Evolutionary conservation across 2,888 invertebrate genomes (phyloP).

Genomic region (Coenonympha glycerion): DNA sequence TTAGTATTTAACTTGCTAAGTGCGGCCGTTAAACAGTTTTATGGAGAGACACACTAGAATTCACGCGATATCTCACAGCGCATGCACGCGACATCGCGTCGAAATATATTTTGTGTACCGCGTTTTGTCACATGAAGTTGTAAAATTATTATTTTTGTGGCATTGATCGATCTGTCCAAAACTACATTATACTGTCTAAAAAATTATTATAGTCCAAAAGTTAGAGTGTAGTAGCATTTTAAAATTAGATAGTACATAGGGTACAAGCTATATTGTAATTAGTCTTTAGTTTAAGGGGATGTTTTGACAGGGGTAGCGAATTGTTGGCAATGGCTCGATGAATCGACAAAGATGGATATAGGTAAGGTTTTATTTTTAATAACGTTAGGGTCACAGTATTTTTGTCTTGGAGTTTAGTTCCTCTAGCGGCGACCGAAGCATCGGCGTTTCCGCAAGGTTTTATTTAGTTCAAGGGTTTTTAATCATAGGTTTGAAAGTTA

Average conservation of each 20-base stretch:
- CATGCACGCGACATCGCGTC: conserved; percentile 3
- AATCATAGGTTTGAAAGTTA: not conserved
- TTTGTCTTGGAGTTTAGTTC: conserved; percentile 54
- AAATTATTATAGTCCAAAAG: conserved; percentile 37
- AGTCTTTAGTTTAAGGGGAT: conserved; percentile 31
- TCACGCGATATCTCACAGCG: not conserved
- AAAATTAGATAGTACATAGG: conserved; percentile 28
- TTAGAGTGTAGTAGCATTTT: conserved; percentile 32
- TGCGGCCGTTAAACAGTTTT: too few species aligned
- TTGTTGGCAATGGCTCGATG: conserved; percentile 18
- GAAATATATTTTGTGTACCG: conserved; percentile 26
- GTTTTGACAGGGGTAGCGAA: conserved; percentile 33
- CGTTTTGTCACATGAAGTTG: conserved; percentile 41
- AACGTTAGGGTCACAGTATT: conserved; percentile 56
- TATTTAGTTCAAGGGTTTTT: conserved; percentile 17
- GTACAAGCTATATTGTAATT: conserved; percentile 30
- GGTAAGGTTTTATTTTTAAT: conserved; percentile 38
- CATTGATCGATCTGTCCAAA: conserved; percentile 68
- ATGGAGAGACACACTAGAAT: too few species aligned
- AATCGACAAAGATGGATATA: conserved; percentile 29
- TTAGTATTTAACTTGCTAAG: too few species aligned
- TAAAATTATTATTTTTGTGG: conserved; percentile 43
- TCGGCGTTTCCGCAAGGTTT: not conserved
- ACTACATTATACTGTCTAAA: conserved; percentile 38
- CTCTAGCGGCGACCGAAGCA: conserved; percentile 27